A percentile compares a stretch with the other conserved stretches of the same genome.
Evolutionary conservation across 2,888 invertebrate genomes (phyloP).

Genomic region (Volucella bombylans): DNA sequence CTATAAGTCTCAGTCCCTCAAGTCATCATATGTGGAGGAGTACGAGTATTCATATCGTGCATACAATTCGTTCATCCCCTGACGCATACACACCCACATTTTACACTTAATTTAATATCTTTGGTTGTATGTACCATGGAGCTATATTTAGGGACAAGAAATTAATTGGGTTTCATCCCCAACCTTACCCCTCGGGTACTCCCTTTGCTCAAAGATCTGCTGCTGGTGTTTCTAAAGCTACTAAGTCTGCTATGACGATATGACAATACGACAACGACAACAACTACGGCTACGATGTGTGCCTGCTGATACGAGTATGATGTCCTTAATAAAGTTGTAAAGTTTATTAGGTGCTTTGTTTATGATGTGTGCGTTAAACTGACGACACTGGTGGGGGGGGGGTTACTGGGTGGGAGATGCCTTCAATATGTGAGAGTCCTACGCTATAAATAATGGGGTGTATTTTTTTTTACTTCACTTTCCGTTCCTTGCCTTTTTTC

Average conservation of each 20-base stretch:
- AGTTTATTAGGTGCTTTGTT: slow-evolving; percentile 71
- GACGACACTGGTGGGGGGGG: not conserved
- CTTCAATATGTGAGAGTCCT: slow-evolving; percentile 1
- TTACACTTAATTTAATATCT: slow-evolving; percentile 54
- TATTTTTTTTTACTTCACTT: not conserved
- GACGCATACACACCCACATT: not conserved
- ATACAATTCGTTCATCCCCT: not conserved
- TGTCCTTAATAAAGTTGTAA: slow-evolving; percentile 71
- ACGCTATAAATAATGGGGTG: slow-evolving; percentile 53
- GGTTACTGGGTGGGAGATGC: not conserved
- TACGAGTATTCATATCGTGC: not conserved
- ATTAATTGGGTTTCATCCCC: slow-evolving; percentile 58
- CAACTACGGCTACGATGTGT: slow-evolving; percentile 33
- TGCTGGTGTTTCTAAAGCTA: slow-evolving; percentile 4
- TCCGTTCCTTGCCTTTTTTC: not conserved
- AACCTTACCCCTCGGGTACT: slow-evolving; percentile 10
- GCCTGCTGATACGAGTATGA: slow-evolving; percentile 56
- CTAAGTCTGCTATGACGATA: too few species aligned
- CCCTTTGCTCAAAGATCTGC: not conserved
- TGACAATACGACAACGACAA: not conserved
- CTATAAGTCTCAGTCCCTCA: not conserved
- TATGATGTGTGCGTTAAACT: slow-evolving; percentile 46
- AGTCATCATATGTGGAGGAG: not conserved
- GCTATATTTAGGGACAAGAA: slow-evolving; percentile 67
- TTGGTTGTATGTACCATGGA: slow-evolving; percentile 35